Evolutionary conservation across 2,888 invertebrate species (phyloP), one percentile per base, ranked within the genome.

Genomic region (Plemyria rubiginata): DNA sequence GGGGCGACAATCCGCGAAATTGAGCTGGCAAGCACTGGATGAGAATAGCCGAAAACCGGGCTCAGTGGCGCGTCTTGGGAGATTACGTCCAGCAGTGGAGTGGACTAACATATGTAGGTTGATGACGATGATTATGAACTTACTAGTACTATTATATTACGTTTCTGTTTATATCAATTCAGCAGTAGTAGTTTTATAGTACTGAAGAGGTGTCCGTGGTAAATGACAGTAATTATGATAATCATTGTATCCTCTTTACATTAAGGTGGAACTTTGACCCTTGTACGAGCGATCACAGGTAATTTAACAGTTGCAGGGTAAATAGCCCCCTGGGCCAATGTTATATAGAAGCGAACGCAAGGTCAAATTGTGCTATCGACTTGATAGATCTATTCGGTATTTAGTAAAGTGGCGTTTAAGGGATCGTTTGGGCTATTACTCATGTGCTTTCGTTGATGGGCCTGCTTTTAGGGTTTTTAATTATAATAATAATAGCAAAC

Each of bases 401-500:
- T 60, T 56, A 22, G 56, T 28, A 41, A 60, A 64, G 59, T 64
- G 60, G 15, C 8, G 38, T 53, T 49, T 60, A 41, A 60, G 41
- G 51, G 53, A 45, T 53, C 48, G 49, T 52, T 60, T 45, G 36
- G 43, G 43, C 29, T 22, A 54, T 57, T 57, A 62, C 48, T 50
- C 43, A 32, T 22, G 38, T 54, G 58, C 50, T 53, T 49, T 50
- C 29, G n/a, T 49, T 51, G 28, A 50, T 54, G 46, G 45, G 32
- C 50, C 50, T 40, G 9, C 16, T 45, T 45, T 0, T 16, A 45
- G 3, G 16, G 9, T 11, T 11, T 16, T 16, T 45, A 4, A 16
- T 16, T 45, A 41, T 13, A n/a, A n/a, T n/a, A n/a, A 2, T 16
- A 11, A 38, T 38, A 38, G 36, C 36, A 8, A 38, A 11, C 11